phyloP scores from a whole-genome alignment of 2,113 vertebrate species.

The Myiagra hebetior region DNA sequence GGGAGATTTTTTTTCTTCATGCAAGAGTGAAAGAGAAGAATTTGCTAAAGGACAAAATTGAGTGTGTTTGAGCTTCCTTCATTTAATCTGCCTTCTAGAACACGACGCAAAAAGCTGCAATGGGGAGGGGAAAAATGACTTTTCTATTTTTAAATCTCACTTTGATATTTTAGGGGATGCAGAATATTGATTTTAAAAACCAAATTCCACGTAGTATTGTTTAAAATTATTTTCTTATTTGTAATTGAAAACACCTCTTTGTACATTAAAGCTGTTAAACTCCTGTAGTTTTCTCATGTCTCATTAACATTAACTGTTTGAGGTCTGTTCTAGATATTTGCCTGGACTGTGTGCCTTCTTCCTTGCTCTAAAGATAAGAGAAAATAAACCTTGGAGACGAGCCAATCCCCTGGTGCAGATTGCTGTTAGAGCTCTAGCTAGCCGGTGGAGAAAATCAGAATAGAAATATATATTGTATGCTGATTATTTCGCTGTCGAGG shows the following conservation, averaged over 20 bases:
- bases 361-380: slow-evolving; percentile 69
- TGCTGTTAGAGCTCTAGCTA: slow-evolving; percentile 56
- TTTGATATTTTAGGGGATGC: slow-evolving; percentile 73
- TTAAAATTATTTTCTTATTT: slow-evolving; percentile 74
- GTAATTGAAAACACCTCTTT: slow-evolving; percentile 88
- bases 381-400: slow-evolving; percentile 70
- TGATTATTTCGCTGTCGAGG: slow-evolving; percentile 37
- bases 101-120: slow-evolving; percentile 81
- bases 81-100: slow-evolving; percentile 94
- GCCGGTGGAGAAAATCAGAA: slow-evolving; percentile 51
- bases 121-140: slow-evolving; percentile 71
- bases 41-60: slow-evolving; percentile 99
- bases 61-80: slow-evolving; percentile 91
- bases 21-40: slow-evolving; percentile 99
- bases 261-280: slow-evolving; percentile 66
- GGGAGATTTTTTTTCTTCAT: slow-evolving; percentile 97
- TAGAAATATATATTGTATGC: slow-evolving; percentile 39
- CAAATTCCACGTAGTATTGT: slow-evolving; percentile 54
- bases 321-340: slow-evolving; percentile 63
- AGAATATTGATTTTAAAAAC: slow-evolving; percentile 66
- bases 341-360: slow-evolving; percentile 31
- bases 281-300: slow-evolving; percentile 62
- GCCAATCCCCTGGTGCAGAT: slow-evolving; percentile 44
- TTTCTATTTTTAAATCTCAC: slow-evolving; percentile 79
- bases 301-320: slow-evolving; percentile 77